Conservation (phyloP, 2,113 vertebrate genomes). For the Brachionichthys hirsutus region DNA sequence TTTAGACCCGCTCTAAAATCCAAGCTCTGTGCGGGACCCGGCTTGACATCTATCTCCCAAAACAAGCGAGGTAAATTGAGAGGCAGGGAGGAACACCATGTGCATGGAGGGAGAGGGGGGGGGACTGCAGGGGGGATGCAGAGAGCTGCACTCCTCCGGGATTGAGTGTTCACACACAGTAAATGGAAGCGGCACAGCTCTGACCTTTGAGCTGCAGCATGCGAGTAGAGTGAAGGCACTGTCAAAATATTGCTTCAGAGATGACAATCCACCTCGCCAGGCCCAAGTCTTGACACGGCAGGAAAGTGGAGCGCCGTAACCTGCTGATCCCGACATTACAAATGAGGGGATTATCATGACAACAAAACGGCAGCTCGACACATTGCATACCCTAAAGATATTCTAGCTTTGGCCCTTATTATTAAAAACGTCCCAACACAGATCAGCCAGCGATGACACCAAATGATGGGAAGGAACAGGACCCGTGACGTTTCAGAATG, state of each 20-base stretch:
- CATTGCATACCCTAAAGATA: constrained; percentile 69
- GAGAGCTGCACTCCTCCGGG: constrained; percentile 67
- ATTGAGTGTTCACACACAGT: constrained; percentile 76
- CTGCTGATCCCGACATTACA: constrained; percentile 73
- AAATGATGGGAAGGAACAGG: constrained; percentile 23
- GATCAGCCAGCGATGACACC: constrained; percentile 53
- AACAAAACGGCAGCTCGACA: constrained; percentile 69
- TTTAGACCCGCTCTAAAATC: constrained; percentile 40
- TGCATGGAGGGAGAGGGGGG: constrained; percentile 3
- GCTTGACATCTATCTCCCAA: constrained; percentile 57
- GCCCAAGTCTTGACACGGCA: constrained; percentile 73
- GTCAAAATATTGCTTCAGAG: constrained; percentile 82
- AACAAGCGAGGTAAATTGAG: constrained; percentile 58
- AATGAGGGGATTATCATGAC: constrained; percentile 76
- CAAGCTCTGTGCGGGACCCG: constrained; percentile 55
- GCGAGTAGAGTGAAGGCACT: constrained; percentile 74
- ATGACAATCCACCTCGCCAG: constrained; percentile 78
- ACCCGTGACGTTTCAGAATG: constrained; percentile 28
- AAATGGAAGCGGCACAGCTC: constrained; percentile 78
- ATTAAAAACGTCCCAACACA: constrained; percentile 60
- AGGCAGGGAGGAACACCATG: constrained; percentile 37
- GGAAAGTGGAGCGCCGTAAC: constrained; percentile 70
- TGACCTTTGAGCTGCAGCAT: constrained; percentile 79
- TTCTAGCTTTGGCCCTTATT: constrained; percentile 68
- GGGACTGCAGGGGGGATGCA: constrained; percentile 31